These are phyloP conservation scores for Pedionomus torquatus DNA, from an alignment of 2,113 vertebrate genomes.

Conservation along the genomic window DNA sequence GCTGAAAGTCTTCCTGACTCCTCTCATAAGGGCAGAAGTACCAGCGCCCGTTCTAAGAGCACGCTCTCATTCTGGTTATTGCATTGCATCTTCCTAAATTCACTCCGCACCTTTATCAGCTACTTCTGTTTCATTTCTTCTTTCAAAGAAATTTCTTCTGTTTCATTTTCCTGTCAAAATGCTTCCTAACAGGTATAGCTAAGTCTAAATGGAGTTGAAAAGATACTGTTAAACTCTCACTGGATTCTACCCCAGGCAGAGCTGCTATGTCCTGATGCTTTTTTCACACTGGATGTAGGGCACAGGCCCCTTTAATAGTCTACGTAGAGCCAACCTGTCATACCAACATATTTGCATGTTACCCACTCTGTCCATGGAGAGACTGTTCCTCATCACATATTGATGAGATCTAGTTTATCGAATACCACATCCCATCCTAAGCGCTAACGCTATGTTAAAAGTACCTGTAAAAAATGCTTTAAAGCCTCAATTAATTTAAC, in stretches of 20 bases:
- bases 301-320: background rate
- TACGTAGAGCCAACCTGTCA: background rate
- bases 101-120: background rate
- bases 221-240: background rate
- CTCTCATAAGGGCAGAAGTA: background rate
- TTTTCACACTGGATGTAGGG: background rate
- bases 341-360: background rate
- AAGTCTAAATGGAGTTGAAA: background rate
- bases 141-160: too few species aligned
- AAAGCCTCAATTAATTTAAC: background rate
- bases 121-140: constrained; percentile 16
- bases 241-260: background rate
- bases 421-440: background rate
- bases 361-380: background rate
- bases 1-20: background rate
- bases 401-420: background rate
- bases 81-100: background rate
- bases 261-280: background rate
- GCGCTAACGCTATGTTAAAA: background rate
- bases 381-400: background rate
- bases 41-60: background rate
- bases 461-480: background rate
- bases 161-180: background rate
- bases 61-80: background rate
- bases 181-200: background rate